These are phyloP conservation scores for Gallinago solitaria DNA, from an alignment of 2,797 vertebrate species.

Conservation along the genomic window DNA sequence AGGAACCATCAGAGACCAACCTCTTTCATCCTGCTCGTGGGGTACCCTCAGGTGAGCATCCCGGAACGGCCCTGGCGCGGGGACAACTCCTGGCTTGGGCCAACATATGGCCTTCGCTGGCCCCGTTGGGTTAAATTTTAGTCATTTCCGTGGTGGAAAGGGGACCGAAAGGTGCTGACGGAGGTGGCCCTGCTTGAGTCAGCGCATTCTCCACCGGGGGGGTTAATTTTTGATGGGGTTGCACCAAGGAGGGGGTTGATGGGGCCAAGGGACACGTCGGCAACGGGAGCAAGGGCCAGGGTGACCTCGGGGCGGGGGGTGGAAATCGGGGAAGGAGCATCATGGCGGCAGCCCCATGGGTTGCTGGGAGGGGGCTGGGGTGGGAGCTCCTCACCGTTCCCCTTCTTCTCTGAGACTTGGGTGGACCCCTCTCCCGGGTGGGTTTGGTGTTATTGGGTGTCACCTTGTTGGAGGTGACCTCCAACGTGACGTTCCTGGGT, in stretches of 20 bases:
- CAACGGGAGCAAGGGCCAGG: not conserved
- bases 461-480: not conserved
- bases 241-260: not conserved
- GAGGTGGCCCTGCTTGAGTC: not conserved
- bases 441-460: not conserved
- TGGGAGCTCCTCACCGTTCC: not conserved
- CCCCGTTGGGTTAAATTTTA: not conserved
- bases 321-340: not conserved
- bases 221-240: constrained; percentile 38
- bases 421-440: accelerated
- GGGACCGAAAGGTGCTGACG: not conserved
- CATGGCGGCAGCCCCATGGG: not conserved
- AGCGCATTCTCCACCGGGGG: not conserved
- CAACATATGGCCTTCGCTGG: accelerated
- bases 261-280: not conserved
- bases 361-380: accelerated
- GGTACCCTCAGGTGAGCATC: not conserved
- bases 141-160: not conserved
- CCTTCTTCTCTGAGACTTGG: not conserved
- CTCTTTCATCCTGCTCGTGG: not conserved
- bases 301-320: not conserved
- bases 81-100: not conserved
- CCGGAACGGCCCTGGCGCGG: accelerated
- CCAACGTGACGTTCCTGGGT: accelerated
- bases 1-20: not conserved